Base-by-base conservation (phyloP, 1,140 invertebrate species). In the Drosophila gunungcola region DNA sequence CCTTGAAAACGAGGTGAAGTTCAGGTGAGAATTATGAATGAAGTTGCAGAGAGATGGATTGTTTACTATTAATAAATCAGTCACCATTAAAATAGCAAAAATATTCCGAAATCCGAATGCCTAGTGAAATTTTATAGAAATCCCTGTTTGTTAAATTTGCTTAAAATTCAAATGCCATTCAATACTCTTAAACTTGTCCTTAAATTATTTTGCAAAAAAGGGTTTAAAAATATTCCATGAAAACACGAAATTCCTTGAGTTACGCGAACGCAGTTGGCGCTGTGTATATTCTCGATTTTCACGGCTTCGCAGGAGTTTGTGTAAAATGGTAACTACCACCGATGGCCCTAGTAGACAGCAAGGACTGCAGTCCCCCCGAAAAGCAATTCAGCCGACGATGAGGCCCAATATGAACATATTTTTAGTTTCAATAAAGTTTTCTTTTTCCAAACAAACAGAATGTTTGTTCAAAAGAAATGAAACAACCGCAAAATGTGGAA, bases 381-480 rank as follows among this genome's bases (percentile, higher is more conserved):
- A 34, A 13, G 43, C 38, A 41, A 34, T 13, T 16, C 34, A 46
- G 25, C 29, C 4, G 10, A 10, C 29, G 21, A 11, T 52, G 5
- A 56, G 4, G n/a, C 32, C 13, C 38, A 32, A 43, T 29, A 56
- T 45, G 39, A 27, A 39, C 39, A 52, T 63, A 63, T 34, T 56
- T 29, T 36, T 39, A 5, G 9, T 36, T 34, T 32, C 6, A 21
- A 21, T 13, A 11, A 7, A 2, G 10, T 54, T 39, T 25, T 12
- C 12, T n/a, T 55, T 13, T 16, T 12, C 29, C 62, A 36, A 41
- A 77, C 72, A 77, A 77, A 60, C 54, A 49, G 60, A 61, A 75
- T 75, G 70, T 76, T 76, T 76, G 70, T 76, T 72, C 34, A 57
- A 74, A 54, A 53, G 69, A 58, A 76, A 75, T 68, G 72, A 75